Evolutionary conservation across 92 coral and sea anemone genomes (phyloP).

Genomic region (Zoanthus sansibaricus): DNA sequence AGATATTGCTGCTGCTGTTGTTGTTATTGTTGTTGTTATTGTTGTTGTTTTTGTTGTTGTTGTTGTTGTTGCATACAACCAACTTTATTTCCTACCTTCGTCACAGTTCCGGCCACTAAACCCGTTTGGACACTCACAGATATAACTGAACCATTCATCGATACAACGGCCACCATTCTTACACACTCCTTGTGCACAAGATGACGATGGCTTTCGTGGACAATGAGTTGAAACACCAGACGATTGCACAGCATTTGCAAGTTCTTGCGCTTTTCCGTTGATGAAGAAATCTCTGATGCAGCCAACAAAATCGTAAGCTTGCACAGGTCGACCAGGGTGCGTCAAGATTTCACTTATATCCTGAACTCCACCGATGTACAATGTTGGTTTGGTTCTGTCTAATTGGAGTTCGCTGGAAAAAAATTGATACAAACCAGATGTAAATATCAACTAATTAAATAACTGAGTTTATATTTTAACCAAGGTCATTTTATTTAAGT

Average conservation of each 20-base stretch:
- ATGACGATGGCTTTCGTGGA: constrained; percentile 71
- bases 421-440: neutral
- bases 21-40: too few relatives aligned
- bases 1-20: too few relatives aligned
- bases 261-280: constrained; percentile 70
- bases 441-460: neutral
- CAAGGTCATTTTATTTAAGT: too few relatives aligned
- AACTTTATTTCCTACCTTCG: constrained; percentile 62
- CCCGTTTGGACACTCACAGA: constrained; percentile 86
- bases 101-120: constrained; percentile 81
- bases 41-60: too few relatives aligned
- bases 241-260: constrained; percentile 56
- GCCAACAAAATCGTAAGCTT: constrained; percentile 88
- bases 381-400: constrained; percentile 63
- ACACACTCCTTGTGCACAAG: constrained; percentile 72
- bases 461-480: neutral
- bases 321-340: constrained; percentile 77
- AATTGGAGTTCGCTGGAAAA: constrained; percentile 81
- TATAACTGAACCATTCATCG: constrained; percentile 91
- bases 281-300: constrained; percentile 91
- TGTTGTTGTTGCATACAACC: too few relatives aligned
- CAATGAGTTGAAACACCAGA: constrained; percentile 74
- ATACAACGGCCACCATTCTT: constrained; percentile 79
- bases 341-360: constrained; percentile 74
- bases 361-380: constrained; percentile 88